phyloP scores from a whole-genome alignment of 2,888 invertebrate species.

The Agrotis segetum region DNA sequence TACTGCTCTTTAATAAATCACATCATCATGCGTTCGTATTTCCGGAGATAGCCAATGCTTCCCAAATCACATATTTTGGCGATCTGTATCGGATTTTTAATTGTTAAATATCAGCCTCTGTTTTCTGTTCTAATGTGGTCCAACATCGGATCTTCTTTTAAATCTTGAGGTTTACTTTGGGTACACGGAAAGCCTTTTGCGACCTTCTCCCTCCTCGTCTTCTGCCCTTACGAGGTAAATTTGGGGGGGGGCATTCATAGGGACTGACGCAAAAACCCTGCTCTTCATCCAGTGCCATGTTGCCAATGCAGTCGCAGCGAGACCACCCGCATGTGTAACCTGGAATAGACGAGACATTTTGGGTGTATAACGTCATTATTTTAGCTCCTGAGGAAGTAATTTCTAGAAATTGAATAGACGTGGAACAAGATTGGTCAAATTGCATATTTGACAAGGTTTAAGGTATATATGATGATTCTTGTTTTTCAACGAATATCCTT shows the following conservation, averaged over 20 bases:
- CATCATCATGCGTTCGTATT: too few species aligned
- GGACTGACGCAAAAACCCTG: constrained; percentile 66
- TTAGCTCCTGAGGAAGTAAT: too few species aligned
- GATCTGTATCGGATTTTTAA: not conserved
- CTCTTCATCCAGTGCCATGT: constrained; percentile 72
- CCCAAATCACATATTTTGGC: too few species aligned
- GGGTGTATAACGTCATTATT: too few species aligned
- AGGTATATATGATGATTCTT: too few species aligned
- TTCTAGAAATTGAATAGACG: too few species aligned
- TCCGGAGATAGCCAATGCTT: too few species aligned
- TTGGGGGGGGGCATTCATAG: constrained; percentile 57
- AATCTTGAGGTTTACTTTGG: constrained; percentile 16
- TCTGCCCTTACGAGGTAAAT: not conserved
- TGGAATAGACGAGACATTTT: constrained; percentile 45
- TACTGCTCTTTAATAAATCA: too few species aligned
- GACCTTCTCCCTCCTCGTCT: constrained; percentile 8
- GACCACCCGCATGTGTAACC: constrained; percentile 87
- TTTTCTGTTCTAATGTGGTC: not conserved
- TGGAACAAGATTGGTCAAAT: too few species aligned
- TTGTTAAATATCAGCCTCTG: constrained; percentile 19
- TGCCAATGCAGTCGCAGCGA: constrained; percentile 81
- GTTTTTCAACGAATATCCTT: too few species aligned
- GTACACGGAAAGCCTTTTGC: not conserved
- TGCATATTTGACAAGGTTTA: too few species aligned
- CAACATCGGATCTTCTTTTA: constrained; percentile 8